Percentiles rank a stretch among this genome's conserved stretches.
Evolutionary conservation across 1,140 invertebrate species (phyloP).

Genomic region (Pseudomyrmex dendroicus): DNA sequence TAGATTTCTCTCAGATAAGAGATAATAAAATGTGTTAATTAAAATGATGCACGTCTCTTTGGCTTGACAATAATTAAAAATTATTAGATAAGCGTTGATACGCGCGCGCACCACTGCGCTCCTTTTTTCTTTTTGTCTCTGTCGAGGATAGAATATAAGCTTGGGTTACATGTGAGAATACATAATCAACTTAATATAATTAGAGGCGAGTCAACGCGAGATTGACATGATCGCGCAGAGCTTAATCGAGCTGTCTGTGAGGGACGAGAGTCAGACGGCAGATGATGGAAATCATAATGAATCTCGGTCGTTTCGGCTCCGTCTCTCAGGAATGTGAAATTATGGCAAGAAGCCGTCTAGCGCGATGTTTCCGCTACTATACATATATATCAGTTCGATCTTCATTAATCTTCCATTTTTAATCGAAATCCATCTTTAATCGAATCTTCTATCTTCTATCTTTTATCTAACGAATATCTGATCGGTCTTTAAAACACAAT

Average conservation of each 20-base stretch:
- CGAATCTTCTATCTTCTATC: neutral
- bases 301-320: conserved; percentile 54
- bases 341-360: conserved; percentile 52
- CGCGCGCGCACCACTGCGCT: too few species aligned
- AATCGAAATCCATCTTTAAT: conserved; percentile 32
- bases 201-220: conserved; percentile 57
- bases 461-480: conserved; percentile 17
- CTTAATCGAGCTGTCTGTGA: conserved; percentile 57
- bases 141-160: conserved; percentile 22
- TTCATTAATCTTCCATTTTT: conserved; percentile 55
- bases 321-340: conserved; percentile 54
- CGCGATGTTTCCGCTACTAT: conserved; percentile 35
- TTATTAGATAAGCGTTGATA: too few species aligned
- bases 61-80: too few species aligned
- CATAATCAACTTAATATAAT: conserved; percentile 56
- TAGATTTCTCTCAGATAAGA: too few species aligned
- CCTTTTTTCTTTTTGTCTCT: neutral
- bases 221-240: conserved; percentile 48
- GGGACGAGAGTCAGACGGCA: conserved; percentile 56
- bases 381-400: conserved; percentile 52
- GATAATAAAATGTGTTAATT: too few species aligned
- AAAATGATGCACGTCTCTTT: too few species aligned
- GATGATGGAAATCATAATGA: conserved; percentile 59
- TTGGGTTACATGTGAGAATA: conserved; percentile 26
- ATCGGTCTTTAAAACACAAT: conserved; percentile 19